Evolutionary conservation across 2,888 invertebrate genomes (phyloP).

Genomic region (Lymantria dispar): DNA sequence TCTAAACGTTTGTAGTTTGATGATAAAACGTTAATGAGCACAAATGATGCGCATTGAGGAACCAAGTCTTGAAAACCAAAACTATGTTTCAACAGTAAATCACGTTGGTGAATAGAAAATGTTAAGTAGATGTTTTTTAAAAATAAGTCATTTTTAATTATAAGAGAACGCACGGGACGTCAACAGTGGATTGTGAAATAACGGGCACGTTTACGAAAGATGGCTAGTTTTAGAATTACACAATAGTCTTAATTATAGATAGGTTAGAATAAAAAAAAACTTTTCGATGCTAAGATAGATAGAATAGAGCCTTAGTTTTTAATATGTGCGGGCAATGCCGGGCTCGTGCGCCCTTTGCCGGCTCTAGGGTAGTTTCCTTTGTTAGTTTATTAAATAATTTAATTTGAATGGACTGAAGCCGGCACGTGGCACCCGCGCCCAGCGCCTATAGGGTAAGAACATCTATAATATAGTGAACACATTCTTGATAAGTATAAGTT

Average conservation of each 20-base stretch:
- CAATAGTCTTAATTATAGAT: conserved; percentile 76
- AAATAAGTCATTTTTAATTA: conserved; percentile 71
- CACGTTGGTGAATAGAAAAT: conserved; percentile 74
- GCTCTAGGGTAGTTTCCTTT: conserved; percentile 78
- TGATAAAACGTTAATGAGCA: conserved; percentile 44
- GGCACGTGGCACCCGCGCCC: conserved; percentile 49
- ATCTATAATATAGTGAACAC: conserved; percentile 72
- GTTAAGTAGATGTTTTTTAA: conserved; percentile 78
- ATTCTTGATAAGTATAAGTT: conserved; percentile 77
- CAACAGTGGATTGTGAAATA: conserved; percentile 62
- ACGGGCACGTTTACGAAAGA: conserved; percentile 60
- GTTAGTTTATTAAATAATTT: conserved; percentile 81
- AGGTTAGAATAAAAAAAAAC: conserved; percentile 77
- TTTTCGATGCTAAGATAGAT: conserved; percentile 78
- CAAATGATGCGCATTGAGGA: conserved; percentile 65
- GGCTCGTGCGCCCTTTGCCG: conserved; percentile 51
- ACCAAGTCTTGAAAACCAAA: conserved; percentile 70
- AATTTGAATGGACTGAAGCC: conserved; percentile 80
- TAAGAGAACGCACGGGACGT: conserved; percentile 72
- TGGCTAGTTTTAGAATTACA: conserved; percentile 58
- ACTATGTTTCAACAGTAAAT: conserved; percentile 62
- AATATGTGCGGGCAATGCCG: conserved; percentile 54
- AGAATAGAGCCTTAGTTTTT: conserved; percentile 73
- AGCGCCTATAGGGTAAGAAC: conserved; percentile 47
- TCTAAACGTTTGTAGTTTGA: conserved; percentile 21